A percentile compares a stretch with the other conserved stretches of the same genome.
Evolutionary conservation across 2,888 invertebrate species (phyloP).

Genomic region (Caenorhabditis drosophilae): DNA sequence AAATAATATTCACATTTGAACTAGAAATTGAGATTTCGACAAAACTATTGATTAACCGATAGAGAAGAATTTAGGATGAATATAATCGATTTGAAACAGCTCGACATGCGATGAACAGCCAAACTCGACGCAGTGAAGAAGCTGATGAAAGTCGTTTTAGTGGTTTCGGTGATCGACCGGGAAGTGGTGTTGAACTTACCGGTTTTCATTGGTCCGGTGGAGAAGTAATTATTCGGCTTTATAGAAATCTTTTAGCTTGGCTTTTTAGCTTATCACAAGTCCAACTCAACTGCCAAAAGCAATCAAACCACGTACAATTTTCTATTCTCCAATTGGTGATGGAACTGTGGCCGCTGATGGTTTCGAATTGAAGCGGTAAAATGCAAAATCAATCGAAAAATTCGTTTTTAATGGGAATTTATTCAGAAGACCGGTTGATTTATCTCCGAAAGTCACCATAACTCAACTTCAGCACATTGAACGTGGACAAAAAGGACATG

Average conservation of each 20-base stretch:
- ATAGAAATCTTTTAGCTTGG: neutral
- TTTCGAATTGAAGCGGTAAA: conserved; percentile 61
- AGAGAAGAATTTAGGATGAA: conserved; percentile 53
- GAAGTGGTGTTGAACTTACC: conserved; percentile 64
- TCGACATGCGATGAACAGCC: conserved; percentile 38
- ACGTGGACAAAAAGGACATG: conserved; percentile 57
- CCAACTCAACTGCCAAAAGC: conserved; percentile 56
- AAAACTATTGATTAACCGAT: neutral
- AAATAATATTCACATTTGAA: neutral
- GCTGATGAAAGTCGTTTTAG: conserved; percentile 60
- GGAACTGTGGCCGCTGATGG: conserved; percentile 66
- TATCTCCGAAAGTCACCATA: conserved; percentile 62
- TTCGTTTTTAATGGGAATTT: neutral
- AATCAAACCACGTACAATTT: conserved; percentile 62
- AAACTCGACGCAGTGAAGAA: conserved; percentile 33
- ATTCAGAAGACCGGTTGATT: conserved; percentile 57
- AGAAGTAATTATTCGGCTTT: conserved; percentile 47
- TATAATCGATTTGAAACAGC: conserved; percentile 67
- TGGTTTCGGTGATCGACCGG: conserved; percentile 65
- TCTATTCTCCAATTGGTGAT: conserved; percentile 67
- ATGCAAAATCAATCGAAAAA: neutral
- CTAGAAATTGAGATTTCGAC: neutral
- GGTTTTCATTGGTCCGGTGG: conserved; percentile 64
- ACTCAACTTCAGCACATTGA: conserved; percentile 66
- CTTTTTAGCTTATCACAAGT: conserved; percentile 54